Evolutionary conservation across 2,113 vertebrate species (phyloP).

Genomic region (Gavia stellata): DNA sequence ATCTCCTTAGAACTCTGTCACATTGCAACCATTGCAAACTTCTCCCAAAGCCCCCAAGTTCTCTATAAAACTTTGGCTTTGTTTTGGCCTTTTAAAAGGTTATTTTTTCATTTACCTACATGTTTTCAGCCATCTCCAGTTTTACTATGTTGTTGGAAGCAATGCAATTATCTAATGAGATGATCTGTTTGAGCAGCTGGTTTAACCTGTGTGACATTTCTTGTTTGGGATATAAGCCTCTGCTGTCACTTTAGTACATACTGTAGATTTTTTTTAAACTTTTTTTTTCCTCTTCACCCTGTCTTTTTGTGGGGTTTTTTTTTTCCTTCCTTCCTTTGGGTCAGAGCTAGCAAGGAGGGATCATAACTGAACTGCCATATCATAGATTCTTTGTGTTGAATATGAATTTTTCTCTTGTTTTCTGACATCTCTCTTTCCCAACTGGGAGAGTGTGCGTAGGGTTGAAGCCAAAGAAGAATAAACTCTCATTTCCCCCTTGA

Average conservation of each 20-base stretch:
- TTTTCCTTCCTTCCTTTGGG: background rate
- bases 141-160: conserved; percentile 19
- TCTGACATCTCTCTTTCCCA: background rate
- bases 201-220: conserved; percentile 60
- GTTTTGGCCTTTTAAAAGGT: background rate
- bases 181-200: conserved; percentile 62
- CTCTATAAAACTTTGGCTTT: background rate
- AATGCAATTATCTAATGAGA: conserved; percentile 42
- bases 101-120: background rate
- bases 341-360: background rate
- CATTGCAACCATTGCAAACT: background rate
- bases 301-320: background rate
- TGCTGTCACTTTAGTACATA: background rate
- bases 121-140: background rate
- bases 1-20: background rate
- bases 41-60: background rate
- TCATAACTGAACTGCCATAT: background rate
- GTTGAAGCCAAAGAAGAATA: background rate
- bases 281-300: background rate
- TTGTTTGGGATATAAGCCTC: background rate
- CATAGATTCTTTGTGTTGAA: background rate
- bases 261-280: background rate
- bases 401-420: background rate
- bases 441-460: background rate
- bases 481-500: background rate